Percentiles rank a stretch among this genome's conserved stretches.
phyloP scores from a whole-genome alignment of 1,140 invertebrate species.

The Dendroctonus valens region DNA sequence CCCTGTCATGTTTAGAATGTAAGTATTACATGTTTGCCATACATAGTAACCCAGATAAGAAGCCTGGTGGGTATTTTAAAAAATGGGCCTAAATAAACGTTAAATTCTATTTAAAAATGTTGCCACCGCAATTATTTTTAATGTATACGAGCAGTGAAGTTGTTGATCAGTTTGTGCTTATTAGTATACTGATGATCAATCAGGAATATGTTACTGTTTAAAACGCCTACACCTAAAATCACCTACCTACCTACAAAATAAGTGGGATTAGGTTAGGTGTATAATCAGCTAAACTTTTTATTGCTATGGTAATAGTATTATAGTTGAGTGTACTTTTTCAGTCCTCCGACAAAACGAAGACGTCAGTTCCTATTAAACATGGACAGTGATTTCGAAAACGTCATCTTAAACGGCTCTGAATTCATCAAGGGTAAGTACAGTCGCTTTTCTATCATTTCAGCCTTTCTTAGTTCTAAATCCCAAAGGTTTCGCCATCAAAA shows the following conservation, averaged over 20 bases:
- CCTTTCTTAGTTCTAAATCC: too few species aligned
- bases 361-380: conserved; percentile 42
- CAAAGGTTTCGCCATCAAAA: too few species aligned
- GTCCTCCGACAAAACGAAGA: conserved; percentile 39
- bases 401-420: conserved; percentile 56
- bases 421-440: conserved; percentile 56
- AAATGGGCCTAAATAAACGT: too few species aligned
- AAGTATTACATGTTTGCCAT: too few species aligned
- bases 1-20: too few species aligned
- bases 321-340: conserved; percentile 32
- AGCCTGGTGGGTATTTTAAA: too few species aligned
- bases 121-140: too few species aligned
- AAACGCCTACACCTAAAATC: conserved; percentile 36
- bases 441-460: too few species aligned
- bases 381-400: conserved; percentile 53
- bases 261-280: conserved; percentile 37
- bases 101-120: too few species aligned
- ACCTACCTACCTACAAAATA: conserved; percentile 35
- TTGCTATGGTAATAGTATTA: conserved; percentile 28
- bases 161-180: too few species aligned
- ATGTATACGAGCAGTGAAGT: too few species aligned
- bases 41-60: too few species aligned
- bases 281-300: conserved; percentile 37
- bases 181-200: conserved; percentile 12
- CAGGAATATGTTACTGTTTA: conserved; percentile 27